Evolutionary conservation across 2,797 vertebrate genomes (phyloP), one percentile per base, ranked within the genome.

Genomic region (Propithecus deckenii): DNA sequence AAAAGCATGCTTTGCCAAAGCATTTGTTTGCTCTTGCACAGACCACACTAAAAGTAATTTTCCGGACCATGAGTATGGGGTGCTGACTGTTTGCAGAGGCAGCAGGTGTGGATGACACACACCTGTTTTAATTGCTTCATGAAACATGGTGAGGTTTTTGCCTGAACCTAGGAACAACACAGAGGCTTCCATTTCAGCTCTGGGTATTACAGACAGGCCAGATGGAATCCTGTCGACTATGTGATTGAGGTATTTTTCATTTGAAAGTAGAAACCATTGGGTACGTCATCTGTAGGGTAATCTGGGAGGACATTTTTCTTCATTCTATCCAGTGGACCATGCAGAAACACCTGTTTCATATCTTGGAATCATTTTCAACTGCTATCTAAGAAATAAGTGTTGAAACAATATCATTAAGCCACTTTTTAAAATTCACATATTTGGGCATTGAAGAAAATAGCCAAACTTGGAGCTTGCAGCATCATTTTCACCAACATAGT

Each of bases 391-490:
- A 98, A 98, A 98, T 93, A 17, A 79, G 35, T 89, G 35, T 85
- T 96, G 97, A 96, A 98, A 98, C 48, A 97, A 57, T 92, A 96
- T 97, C 94, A 97, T 96, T 98, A 98, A 98, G 32, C 52, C 57
- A 86, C 89, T 86, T 96, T 95, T 63, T 76, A 83, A 91, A 86
- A 96, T 97, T 93, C 80, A 95, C 80, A 18, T 86, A 90, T 30
- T 32, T 92, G 9, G 83, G 96, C 94, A 75, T 38, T 84, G 69
- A 97, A 59, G 63, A 92, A 97, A 97, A 46, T 32, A 84, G n/a
- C 55, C 59, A 78, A 76, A 72, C 65, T 86, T 63, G 18, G 59
- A 80, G n/a, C 57, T 28, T 93, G 43, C 20, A 22, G 72, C 4
- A 11, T 46, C 61, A n/a, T 90, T 95, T 86, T 55, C 11, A 78